Base-by-base conservation (phyloP, 2,888 invertebrate species). In the Ennomos fuscantarius region DNA sequence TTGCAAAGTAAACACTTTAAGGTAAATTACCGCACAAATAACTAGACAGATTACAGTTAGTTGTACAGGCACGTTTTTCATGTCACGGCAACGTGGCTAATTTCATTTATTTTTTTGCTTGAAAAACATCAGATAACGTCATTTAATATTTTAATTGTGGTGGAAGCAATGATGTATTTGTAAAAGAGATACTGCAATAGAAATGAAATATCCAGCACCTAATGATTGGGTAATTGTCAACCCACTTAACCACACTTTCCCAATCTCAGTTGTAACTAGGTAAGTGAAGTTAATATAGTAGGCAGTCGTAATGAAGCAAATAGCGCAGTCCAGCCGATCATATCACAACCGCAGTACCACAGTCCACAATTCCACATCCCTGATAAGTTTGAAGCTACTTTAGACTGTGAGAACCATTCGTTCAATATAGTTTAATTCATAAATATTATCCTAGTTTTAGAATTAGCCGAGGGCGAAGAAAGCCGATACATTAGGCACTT, bases 1-100 rank as follows among this genome's bases (percentile, higher is more conserved):
- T 11, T 44, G 39, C 40, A 49, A 59, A 59, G 58, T 54, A 59
- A 54, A 59, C 58, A 59, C 45, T 48, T 58, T 44, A 54, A 49
- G 49, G 44, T 41, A 59, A 49, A 54, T 59, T 54, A 57, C 37
- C 53, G 53, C 10, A 40, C 48, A 51, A 46, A 45, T 52, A 43
- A 35, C 24, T 24, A 41, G 39, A 49, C 31, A 34, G 32, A 59
- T 50, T 45, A 59, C 53, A 37, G 53, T 49, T 53, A 49, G 46
- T 48, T 6, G 6, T 1, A 3, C 15, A 49, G 33, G 49, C 58
- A 59, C 58, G 53, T 59, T 24, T 59, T 59, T 59, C 45, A 49
- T 59, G 58, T 59, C 53, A 58, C 43, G 57, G 57, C 42, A 50
- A 56, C 44, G 34, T 24, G 11, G 47, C 11, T 33, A 46, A 36